phyloP scores from a whole-genome alignment of 1,140 invertebrate species.

The Ctenoplectra terminalis region DNA sequence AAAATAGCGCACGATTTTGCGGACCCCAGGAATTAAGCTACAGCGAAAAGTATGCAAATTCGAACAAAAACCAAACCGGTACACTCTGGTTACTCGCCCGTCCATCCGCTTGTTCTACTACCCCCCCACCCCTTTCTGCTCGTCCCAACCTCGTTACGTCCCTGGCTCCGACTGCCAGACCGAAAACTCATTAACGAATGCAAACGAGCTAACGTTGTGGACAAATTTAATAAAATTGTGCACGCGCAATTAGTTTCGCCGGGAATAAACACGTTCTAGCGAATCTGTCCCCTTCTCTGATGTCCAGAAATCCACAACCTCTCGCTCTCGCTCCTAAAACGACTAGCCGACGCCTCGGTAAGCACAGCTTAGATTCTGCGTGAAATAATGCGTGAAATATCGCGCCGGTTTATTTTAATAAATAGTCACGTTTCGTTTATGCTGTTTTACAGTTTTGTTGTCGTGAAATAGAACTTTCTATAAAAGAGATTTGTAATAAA shows the following conservation, averaged over 20 bases:
- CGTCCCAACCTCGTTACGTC: constrained; percentile 66
- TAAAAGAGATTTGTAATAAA: no score
- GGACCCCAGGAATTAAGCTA: constrained; percentile 56
- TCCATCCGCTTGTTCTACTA: constrained; percentile 55
- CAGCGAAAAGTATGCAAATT: constrained; percentile 69
- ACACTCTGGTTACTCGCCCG: constrained; percentile 46
- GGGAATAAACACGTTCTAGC: constrained; percentile 71
- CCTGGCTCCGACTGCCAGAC: constrained; percentile 65
- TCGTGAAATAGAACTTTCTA: no score
- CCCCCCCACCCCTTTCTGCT: constrained; percentile 45
- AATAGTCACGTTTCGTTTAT: no score
- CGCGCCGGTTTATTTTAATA: no score
- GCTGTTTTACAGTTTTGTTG: no score
- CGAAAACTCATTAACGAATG: constrained; percentile 82
- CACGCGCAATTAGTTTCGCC: constrained; percentile 78
- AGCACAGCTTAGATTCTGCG: not conserved
- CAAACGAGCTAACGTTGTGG: constrained; percentile 80
- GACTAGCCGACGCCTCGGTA: not conserved
- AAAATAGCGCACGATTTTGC: constrained; percentile 31
- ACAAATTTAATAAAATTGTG: constrained; percentile 82
- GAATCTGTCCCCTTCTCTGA: constrained; percentile 34
- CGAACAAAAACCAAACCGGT: constrained; percentile 64
- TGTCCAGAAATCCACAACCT: constrained; percentile 63
- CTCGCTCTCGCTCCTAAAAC: constrained; percentile 34
- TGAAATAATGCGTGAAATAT: not conserved